Evolutionary conservation across 2,797 vertebrate species (phyloP).

Genomic region (Thamnophis elegans): DNA sequence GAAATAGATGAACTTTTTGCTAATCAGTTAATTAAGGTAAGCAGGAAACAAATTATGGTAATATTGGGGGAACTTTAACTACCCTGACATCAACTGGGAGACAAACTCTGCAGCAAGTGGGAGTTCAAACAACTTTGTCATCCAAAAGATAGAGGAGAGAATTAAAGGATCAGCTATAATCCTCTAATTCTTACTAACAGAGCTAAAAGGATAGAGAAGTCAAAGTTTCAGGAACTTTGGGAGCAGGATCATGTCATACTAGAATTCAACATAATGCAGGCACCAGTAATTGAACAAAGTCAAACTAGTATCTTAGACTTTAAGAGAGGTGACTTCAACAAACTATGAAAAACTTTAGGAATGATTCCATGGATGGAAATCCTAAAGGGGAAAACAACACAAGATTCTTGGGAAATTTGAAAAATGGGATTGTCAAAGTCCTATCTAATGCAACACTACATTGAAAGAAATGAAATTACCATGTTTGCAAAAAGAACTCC

Average conservation of each 20-base stretch:
- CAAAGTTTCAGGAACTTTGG: not conserved
- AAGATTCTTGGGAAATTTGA: not conserved
- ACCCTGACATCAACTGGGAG: not conserved
- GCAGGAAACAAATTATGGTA: not conserved
- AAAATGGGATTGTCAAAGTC: not conserved
- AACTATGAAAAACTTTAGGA: not conserved
- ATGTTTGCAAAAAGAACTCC: not conserved
- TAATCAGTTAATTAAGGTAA: not conserved
- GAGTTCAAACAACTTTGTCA: not conserved
- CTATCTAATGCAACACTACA: not conserved
- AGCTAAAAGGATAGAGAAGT: not conserved
- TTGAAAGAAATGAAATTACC: not conserved
- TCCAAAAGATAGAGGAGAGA: not conserved
- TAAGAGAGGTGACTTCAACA: not conserved
- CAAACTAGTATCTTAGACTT: not conserved
- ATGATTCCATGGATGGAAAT: not conserved
- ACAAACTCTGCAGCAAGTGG: not conserved
- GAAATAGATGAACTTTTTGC: not conserved
- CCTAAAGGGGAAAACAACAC: not conserved
- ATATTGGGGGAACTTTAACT: not conserved
- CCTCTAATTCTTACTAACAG: not conserved
- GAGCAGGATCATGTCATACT: not conserved
- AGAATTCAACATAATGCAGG: not conserved
- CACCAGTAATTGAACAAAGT: not conserved
- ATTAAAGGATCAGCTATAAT: not conserved